These are phyloP conservation scores for Bombycilla garrulus DNA, from an alignment of 2,113 vertebrate species.

Conservation along the genomic window DNA sequence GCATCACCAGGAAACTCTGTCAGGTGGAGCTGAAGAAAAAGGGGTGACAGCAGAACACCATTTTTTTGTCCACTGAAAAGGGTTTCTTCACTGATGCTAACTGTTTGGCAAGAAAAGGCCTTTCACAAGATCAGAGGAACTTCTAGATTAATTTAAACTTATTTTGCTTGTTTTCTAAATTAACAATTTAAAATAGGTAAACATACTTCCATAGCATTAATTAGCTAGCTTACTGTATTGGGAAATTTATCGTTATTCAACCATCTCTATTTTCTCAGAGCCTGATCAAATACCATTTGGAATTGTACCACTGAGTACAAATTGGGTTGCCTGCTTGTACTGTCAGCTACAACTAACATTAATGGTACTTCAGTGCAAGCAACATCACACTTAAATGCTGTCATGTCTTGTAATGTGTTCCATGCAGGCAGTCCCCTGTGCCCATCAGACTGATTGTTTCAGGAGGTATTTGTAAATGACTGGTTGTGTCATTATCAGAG, in stretches of 20 bases:
- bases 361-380: not conserved
- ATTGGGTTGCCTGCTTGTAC: not conserved
- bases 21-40: not conserved
- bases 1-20: constrained; percentile 3
- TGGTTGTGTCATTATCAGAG: not conserved
- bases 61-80: not conserved
- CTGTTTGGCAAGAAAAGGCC: not conserved
- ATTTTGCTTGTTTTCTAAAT: not conserved
- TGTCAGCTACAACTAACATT: not conserved
- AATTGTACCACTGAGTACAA: not conserved
- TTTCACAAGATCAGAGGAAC: not conserved
- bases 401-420: not conserved
- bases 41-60: not conserved
- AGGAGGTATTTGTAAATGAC: not conserved
- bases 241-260: not conserved
- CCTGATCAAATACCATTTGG: not conserved
- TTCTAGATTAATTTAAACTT: not conserved
- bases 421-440: not conserved
- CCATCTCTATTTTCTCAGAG: not conserved
- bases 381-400: not conserved
- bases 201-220: not conserved
- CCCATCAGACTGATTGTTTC: not conserved
- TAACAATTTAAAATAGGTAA: not conserved
- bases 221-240: not conserved
- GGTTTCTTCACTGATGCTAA: not conserved